These are phyloP conservation scores for Carollia perspicillata DNA, from an alignment of 2,113 vertebrate species.

Conservation along the genomic window DNA sequence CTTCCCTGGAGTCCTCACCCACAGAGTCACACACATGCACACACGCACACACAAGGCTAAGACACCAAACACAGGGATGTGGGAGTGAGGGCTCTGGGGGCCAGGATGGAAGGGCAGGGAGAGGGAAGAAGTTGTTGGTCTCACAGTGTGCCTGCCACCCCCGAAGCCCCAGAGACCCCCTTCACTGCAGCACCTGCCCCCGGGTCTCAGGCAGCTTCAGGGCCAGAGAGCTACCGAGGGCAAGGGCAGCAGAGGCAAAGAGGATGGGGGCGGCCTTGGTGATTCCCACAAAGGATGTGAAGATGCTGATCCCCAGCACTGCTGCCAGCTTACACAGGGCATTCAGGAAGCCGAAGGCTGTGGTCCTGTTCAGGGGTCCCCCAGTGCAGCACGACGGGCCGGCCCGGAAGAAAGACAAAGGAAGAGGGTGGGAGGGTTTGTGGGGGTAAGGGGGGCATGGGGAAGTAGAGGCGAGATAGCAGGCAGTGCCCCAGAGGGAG, in stretches of 20 bases:
- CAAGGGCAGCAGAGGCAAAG: conserved; percentile 92
- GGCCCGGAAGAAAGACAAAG: not conserved
- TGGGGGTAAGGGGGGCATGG: not conserved
- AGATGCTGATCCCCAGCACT: conserved; percentile 96
- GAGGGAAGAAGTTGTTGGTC: conserved; percentile 16
- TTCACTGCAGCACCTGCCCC: conserved; percentile 95
- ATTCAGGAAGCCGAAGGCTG: conserved; percentile 96
- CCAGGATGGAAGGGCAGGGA: conserved; percentile 31
- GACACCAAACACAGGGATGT: conserved; percentile 55
- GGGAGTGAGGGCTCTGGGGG: not conserved
- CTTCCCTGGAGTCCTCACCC: conserved; percentile 58
- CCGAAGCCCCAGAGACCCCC: not conserved
- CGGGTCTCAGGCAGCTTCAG: conserved; percentile 95
- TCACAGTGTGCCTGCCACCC: conserved; percentile 71
- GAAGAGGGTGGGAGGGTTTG: not conserved
- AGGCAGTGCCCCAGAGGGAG: not conserved
- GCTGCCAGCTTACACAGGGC: conserved; percentile 95
- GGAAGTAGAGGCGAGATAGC: not conserved
- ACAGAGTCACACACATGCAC: conserved; percentile 20
- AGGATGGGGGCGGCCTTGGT: conserved; percentile 96
- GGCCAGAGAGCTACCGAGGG: conserved; percentile 92
- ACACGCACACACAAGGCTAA: not conserved
- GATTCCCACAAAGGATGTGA: conserved; percentile 96
- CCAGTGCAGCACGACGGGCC: not conserved
- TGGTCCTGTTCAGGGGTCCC: conserved; percentile 84